Base-by-base conservation (phyloP, 2,113 vertebrate genomes). In the Loxodonta africana region DNA sequence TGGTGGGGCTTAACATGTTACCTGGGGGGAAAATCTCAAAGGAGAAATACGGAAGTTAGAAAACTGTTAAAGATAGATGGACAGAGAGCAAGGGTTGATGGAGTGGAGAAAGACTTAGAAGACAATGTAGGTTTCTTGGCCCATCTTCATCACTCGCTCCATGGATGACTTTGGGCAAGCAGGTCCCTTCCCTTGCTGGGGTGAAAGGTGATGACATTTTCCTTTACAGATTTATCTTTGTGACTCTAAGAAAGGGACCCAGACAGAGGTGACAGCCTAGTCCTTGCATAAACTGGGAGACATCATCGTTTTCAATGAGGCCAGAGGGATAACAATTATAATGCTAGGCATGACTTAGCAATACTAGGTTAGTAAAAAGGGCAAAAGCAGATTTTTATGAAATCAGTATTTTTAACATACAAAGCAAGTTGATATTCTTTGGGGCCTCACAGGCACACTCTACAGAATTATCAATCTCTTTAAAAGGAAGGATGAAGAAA, bases 361-460 rank as follows among this genome's bases (percentile, higher is more conserved):
- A 65, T 65, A 26, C 11, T 11, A 65, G 53, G 33, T 37, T 30
- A 30, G 67, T 1, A 33, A 48, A 95, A 80, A 78, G 8, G 33
- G 9, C 2, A 83, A 80, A 92, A 62, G 53, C 6, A 77, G 5
- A 81, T 25, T 69, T 92, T 60, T 76, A 20, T n/a, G 6, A 90
- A 94, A 91, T 80, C 57, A 91, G 37, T 53, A 46, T 69, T 83
- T 94, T 82, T 60, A 95, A 83, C 1, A 92, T 41, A 90, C 81
- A 78, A 83, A 78, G 21, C 25, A 88, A 26, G 1, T 10, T 90
- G 8, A 67, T 48, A 76, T 25, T 83, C 60, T 48, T 18, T 30
- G 62, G 4, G 33, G 2, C 3, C 60, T 44, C 48, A 46, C 6
- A 88, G 51, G 7, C n/a, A 84, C 14, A 84, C 18, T 69, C 21